Evolutionary conservation across 2,113 vertebrate genomes (phyloP).

Genomic region (Hippotragus niger): DNA sequence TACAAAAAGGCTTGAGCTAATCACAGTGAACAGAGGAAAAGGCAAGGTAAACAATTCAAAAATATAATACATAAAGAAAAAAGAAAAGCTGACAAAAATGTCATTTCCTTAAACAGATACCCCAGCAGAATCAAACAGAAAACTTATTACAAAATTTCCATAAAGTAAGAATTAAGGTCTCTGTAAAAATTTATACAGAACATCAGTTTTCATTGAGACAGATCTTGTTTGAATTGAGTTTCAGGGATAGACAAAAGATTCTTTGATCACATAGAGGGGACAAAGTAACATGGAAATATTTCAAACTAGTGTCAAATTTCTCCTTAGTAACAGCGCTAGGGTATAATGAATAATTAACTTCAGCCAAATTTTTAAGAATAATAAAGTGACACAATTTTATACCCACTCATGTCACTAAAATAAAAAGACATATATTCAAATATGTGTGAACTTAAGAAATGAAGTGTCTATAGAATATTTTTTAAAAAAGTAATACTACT

Average conservation of each 20-base stretch:
- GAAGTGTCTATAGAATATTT: not conserved
- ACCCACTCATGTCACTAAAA: not conserved
- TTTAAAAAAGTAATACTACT: not conserved
- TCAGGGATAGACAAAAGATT: not conserved
- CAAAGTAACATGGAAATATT: not conserved
- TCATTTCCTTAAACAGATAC: not conserved
- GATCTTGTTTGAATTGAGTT: not conserved
- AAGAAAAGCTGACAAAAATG: not conserved
- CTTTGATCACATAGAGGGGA: not conserved
- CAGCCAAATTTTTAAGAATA: not conserved
- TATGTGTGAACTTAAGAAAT: not conserved
- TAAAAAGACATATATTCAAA: not conserved
- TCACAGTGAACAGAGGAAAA: not conserved
- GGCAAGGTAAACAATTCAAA: not conserved
- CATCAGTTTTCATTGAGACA: not conserved
- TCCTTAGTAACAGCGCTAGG: not conserved
- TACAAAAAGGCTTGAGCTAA: not conserved
- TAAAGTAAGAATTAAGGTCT: not conserved
- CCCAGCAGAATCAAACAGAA: not conserved
- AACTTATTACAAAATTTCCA: not conserved
- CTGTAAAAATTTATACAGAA: not conserved
- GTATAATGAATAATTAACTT: not conserved
- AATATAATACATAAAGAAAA: not conserved
- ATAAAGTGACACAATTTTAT: not conserved
- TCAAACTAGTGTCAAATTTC: not conserved